Evolutionary conservation across 2,888 invertebrate genomes (phyloP).

Genomic region (Ischnus inquisitorius): DNA sequence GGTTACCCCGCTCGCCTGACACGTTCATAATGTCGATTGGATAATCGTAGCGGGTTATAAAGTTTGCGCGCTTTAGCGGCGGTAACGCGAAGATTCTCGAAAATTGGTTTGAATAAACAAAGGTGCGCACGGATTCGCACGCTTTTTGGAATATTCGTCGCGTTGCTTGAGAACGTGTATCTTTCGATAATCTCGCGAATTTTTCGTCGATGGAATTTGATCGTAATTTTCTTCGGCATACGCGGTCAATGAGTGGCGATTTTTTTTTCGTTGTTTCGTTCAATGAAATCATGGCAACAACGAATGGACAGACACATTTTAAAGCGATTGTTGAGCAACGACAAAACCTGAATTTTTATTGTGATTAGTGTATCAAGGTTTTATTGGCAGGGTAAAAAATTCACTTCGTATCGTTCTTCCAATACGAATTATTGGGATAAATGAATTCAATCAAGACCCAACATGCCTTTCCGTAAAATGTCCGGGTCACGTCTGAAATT

Average conservation of each 20-base stretch:
- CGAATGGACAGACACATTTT: not conserved
- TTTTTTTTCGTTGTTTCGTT: slow-evolving; percentile 12
- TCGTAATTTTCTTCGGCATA: slow-evolving; percentile 11
- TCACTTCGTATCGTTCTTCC: too few species aligned
- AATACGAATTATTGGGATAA: too few species aligned
- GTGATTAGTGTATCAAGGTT: too few species aligned
- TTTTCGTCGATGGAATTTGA: not conserved
- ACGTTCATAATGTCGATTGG: slow-evolving; percentile 39
- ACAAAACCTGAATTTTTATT: too few species aligned
- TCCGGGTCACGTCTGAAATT: too few species aligned
- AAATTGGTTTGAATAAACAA: not conserved
- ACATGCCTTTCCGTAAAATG: too few species aligned
- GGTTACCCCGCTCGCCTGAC: slow-evolving; percentile 29
- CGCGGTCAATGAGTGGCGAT: slow-evolving; percentile 14
- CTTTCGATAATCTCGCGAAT: not conserved
- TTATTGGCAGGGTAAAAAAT: too few species aligned
- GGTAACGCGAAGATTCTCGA: not conserved
- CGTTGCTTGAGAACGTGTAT: not conserved
- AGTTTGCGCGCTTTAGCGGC: slow-evolving; percentile 1
- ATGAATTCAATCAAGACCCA: too few species aligned
- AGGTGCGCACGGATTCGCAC: not conserved
- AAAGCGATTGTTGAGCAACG: not conserved
- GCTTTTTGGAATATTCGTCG: not conserved
- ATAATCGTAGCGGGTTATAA: slow-evolving; percentile 37
- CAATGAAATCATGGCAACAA: not conserved